Conservation (phyloP, 2,888 invertebrate genomes). For the Dioctria rufipes region DNA sequence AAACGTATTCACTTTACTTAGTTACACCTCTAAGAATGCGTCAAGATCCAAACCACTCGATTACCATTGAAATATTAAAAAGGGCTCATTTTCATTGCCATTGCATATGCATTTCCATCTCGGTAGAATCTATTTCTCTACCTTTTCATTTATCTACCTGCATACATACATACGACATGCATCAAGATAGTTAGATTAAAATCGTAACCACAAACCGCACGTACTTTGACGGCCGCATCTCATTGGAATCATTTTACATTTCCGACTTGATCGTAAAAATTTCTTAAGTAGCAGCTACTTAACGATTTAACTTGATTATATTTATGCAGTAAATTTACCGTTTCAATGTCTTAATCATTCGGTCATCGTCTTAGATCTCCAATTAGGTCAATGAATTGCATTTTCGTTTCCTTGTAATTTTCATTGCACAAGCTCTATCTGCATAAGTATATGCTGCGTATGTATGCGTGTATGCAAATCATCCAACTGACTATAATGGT, state of each 20-base stretch:
- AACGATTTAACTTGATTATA: slow-evolving; percentile 31
- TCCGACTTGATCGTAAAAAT: slow-evolving; percentile 4
- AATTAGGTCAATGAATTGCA: slow-evolving; percentile 10
- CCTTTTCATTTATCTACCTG: slow-evolving; percentile 9
- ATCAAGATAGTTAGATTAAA: not conserved
- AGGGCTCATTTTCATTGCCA: slow-evolving; percentile 42
- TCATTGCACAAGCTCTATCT: not conserved
- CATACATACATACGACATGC: not conserved
- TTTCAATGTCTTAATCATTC: slow-evolving; percentile 21
- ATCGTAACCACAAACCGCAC: slow-evolving; percentile 32
- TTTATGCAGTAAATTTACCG: slow-evolving; percentile 28
- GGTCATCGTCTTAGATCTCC: slow-evolving; percentile 37
- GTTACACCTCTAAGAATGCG: too few species aligned
- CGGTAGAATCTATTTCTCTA: slow-evolving; percentile 20
- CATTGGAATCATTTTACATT: slow-evolving; percentile 41
- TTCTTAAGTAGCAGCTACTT: not conserved
- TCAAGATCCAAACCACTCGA: not conserved
- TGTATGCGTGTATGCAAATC: too few species aligned
- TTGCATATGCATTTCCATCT: slow-evolving; percentile 5
- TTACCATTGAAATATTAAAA: not conserved
- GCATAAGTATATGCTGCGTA: not conserved
- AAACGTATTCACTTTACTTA: too few species aligned
- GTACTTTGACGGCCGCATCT: slow-evolving; percentile 19
- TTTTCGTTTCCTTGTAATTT: slow-evolving; percentile 22
- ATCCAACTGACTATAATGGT: not conserved